Percentiles rank a stretch among this genome's conserved stretches.
phyloP scores from a whole-genome alignment of 1,140 invertebrate genomes.

The Trialeurodes vaporariorum region DNA sequence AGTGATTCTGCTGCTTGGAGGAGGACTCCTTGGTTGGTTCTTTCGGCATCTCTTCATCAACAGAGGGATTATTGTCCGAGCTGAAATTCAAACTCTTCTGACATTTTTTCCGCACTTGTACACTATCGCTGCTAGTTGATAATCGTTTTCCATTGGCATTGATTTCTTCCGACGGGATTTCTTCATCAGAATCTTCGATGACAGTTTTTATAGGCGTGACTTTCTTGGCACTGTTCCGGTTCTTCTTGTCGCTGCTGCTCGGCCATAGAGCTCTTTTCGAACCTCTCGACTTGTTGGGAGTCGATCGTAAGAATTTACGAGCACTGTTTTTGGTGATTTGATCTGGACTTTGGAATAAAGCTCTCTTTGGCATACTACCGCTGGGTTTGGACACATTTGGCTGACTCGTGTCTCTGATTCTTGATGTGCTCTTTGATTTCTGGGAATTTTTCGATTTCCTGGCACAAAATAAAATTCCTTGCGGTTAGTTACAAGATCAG shows the following conservation, averaged over 20 bases:
- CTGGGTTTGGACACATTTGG: neutral
- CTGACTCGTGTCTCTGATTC: neutral
- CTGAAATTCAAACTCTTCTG: neutral
- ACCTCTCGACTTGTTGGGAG: neutral
- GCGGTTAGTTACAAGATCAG: too few relatives aligned
- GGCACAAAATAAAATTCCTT: too few relatives aligned
- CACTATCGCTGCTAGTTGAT: neutral
- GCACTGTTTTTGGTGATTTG: neutral
- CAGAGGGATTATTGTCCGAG: neutral
- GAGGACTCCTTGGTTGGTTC: neutral
- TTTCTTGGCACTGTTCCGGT: neutral
- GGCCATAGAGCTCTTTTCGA: neutral
- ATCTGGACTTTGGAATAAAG: neutral
- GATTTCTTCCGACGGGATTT: neutral
- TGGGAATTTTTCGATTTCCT: neutral
- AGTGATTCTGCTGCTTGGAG: neutral
- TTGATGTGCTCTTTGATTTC: neutral
- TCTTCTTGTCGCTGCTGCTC: neutral
- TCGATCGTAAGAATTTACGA: neutral
- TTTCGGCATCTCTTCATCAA: neutral
- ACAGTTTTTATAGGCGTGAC: neutral
- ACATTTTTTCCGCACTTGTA: neutral
- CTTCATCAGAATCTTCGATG: neutral
- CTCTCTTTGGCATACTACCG: neutral
- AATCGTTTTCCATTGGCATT: neutral